Percentiles rank a stretch among this genome's conserved stretches.
phyloP scores from a whole-genome alignment of 2,113 vertebrate genomes.

The Scophthalmus maximus region DNA sequence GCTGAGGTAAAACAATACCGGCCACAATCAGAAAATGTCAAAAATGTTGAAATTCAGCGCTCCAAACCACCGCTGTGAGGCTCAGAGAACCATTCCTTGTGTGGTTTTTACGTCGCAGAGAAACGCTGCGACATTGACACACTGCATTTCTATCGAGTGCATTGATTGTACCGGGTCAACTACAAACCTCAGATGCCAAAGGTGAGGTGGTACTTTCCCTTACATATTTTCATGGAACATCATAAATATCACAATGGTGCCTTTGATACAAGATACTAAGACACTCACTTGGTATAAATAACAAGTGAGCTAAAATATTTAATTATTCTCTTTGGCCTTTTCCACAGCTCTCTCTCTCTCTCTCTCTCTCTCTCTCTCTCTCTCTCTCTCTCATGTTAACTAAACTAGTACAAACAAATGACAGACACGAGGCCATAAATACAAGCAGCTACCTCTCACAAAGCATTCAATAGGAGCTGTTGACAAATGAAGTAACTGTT shows the following conservation, averaged over 20 bases:
- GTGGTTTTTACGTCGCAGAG: neutral
- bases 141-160: constrained; percentile 1
- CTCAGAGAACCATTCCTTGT: neutral
- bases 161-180: constrained; percentile 2
- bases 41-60: constrained; percentile 25
- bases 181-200: neutral
- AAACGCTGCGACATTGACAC: constrained; percentile 11
- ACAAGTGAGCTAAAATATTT: neutral
- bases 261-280: neutral
- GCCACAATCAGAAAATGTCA: constrained; percentile 2
- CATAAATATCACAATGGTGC: neutral
- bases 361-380: neutral
- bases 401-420: constrained; percentile 68
- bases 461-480: constrained; percentile 70
- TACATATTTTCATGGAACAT: neutral
- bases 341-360: neutral
- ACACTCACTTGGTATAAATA: constrained; percentile 1
- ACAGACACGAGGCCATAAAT: constrained; percentile 67
- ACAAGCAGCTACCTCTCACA: constrained; percentile 61
- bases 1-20: constrained; percentile 29
- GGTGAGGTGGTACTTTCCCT: neutral
- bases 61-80: neutral
- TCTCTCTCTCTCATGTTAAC: constrained; percentile 27
- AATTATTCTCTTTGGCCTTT: constrained; percentile 19
- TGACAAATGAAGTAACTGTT: constrained; percentile 76